Evolutionary conservation across 2,888 invertebrate species (phyloP), one percentile per base, ranked within the genome.

Genomic region (Melieria picta): DNA sequence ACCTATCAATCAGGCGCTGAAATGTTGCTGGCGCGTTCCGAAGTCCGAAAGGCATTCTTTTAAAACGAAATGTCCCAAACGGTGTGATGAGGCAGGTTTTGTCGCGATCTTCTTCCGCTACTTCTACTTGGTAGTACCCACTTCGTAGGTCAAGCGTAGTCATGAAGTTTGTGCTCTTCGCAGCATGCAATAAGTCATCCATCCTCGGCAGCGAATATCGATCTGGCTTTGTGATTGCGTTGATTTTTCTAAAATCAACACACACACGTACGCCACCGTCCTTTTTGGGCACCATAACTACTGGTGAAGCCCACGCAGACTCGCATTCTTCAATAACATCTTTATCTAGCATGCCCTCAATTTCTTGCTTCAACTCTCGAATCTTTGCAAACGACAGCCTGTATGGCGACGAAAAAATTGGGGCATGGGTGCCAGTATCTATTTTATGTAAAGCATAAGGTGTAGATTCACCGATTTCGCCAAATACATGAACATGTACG

Each of bases 291-390:
- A 69, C 50, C 50, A 69, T 69, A 4, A 62, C 68, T 9, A 69
- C 68, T n/a, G 62, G 68, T 7, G 68, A 52, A 16, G 48, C 77
- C 84, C 84, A 86, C 1, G 83, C 80, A 0, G 83, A 84, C 69
- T 85, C 84, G 65, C 82, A 81, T 60, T 84, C 83, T 71, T 86
- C 84, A 1, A 86, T 83, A 0, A 86, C 76, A 0, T 75, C 82
- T 5, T 81, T 78, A 4, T 76, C 57, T 4, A 84, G 64, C 82
- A 85, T 80, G 58, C 76, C 72, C 13, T 7, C 30, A 10, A 50
- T 50, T 47, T 48, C 63, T 7, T 10, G 13, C 30, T 63, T 63
- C 5, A 63, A 42, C 16, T 61, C 61, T 45, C 11, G 43, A 11
- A 60, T 6, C 7, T 60, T 60, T 7, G 83, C 83, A 30, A 63